A percentile compares a stretch with the other conserved stretches of the same genome.
These are phyloP conservation scores for Gobio gobio DNA, from an alignment of 2,113 vertebrate species.

Conservation along the genomic window DNA sequence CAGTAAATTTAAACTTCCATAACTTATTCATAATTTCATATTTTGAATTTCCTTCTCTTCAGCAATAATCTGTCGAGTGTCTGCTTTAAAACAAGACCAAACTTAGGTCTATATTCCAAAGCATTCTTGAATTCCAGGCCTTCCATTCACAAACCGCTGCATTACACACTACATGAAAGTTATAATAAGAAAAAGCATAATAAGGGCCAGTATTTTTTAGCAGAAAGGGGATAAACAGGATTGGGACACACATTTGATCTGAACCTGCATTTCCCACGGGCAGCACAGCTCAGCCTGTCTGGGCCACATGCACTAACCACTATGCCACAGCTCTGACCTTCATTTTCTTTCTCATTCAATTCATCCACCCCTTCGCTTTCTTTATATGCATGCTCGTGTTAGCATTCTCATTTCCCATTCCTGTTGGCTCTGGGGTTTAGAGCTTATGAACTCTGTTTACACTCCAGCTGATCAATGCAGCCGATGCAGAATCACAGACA, in stretches of 20 bases:
- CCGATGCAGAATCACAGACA: conserved; percentile 38
- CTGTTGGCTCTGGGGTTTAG: conserved; percentile 13
- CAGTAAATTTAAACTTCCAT: too few relatives aligned
- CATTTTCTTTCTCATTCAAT: neutral
- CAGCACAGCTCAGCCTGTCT: neutral
- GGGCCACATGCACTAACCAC: neutral
- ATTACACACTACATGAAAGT: too few relatives aligned
- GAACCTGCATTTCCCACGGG: neutral
- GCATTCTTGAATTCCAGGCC: too few relatives aligned
- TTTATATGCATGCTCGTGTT: neutral
- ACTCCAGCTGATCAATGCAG: conserved; percentile 25
- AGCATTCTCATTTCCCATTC: conserved; percentile 15
- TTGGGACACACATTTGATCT: neutral
- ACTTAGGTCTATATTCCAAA: too few relatives aligned
- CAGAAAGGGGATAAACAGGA: neutral
- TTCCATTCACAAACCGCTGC: too few relatives aligned
- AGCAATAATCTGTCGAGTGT: too few relatives aligned
- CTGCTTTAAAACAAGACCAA: too few relatives aligned
- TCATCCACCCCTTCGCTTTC: neutral
- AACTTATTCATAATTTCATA: too few relatives aligned
- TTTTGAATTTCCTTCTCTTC: too few relatives aligned
- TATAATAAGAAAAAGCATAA: too few relatives aligned
- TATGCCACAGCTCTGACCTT: neutral
- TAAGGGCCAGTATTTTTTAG: neutral
- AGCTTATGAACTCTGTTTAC: conserved; percentile 40